phyloP scores from a whole-genome alignment of 2,797 vertebrate genomes.

The Chromis chromis region DNA sequence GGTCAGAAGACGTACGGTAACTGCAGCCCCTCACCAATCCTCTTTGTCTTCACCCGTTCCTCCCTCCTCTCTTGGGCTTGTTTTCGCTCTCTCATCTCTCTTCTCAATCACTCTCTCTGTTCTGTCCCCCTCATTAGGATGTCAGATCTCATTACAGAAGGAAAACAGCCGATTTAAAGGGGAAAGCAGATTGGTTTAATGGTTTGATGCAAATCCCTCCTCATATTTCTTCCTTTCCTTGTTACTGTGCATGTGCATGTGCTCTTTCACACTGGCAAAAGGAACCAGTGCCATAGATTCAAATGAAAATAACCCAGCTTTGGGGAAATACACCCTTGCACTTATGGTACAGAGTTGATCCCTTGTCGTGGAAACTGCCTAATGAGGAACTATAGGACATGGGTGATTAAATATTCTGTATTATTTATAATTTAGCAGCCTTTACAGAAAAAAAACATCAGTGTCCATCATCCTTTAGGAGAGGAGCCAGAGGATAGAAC shows the following conservation, averaged over 20 bases:
- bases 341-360: slow-evolving; percentile 37
- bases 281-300: slow-evolving; percentile 21
- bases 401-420: slow-evolving; percentile 4
- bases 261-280: slow-evolving; percentile 6
- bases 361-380: slow-evolving; percentile 25
- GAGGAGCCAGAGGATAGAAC: no score
- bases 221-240: slow-evolving; percentile 30
- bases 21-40: slow-evolving; percentile 23
- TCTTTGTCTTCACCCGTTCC: slow-evolving; percentile 21
- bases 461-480: no score
- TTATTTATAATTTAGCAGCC: background rate
- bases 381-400: background rate
- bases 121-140: slow-evolving; percentile 68
- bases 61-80: slow-evolving; percentile 33
- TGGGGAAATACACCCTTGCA: background rate
- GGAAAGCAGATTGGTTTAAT: slow-evolving; percentile 65
- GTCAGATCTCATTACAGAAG: slow-evolving; percentile 75
- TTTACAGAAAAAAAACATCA: background rate
- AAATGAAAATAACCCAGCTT: slow-evolving; percentile 45
- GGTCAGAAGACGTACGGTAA: slow-evolving; percentile 35
- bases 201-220: slow-evolving; percentile 58
- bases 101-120: slow-evolving; percentile 43
- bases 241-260: slow-evolving; percentile 11
- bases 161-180: slow-evolving; percentile 65
- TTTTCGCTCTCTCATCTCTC: slow-evolving; percentile 50